Base-by-base conservation (phyloP, 2,888 invertebrate species). In the Cistogaster globosa region DNA sequence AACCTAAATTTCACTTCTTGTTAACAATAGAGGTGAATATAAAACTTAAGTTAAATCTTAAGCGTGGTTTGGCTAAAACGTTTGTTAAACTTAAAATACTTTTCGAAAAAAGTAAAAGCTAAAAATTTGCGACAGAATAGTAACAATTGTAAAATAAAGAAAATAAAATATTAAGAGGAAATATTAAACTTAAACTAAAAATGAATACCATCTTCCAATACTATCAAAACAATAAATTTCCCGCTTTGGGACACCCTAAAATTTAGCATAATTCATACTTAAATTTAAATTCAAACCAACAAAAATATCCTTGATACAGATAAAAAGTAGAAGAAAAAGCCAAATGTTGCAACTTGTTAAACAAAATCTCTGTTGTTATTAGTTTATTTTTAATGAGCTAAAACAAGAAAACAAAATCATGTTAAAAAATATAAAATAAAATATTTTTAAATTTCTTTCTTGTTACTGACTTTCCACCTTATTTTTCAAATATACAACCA, bases 371-470 rank as follows among this genome's bases (percentile, higher is more conserved):
- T 55, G 67, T 60, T 45, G 51, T 72, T 60, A 71, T 67, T 72
- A 58, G 58, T 67, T 72, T 83, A 60, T 77, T 67, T 83, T 83
- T 74, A 62, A 55, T 62, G 55, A 68, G 68, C 60, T 68, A 78
- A 83, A 63, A 55, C 58, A 58, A 42, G 18, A 74, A 75, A 63
- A 53, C 16, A 51, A 67, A 32, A 60, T 18, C 2, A 32, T 8
- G 26, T 42, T 57, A 20, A 57, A 76, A 69, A 42, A 12, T 12
- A 42, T 12, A 12, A n/a, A n/a, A 11, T 1, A 42, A 45, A 51
- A 53, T 42, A 74, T 12, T 22, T 51, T 32, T 55, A 67, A 42
- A 81, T 48, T 63, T 65, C n/a, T n/a, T n/a, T n/a, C n/a, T 48
- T 82, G 76, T 51, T 65, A 58, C 26, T 76, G 76, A 76, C 65